Evolutionary conservation across 2,888 invertebrate genomes (phyloP), one percentile per base, ranked within the genome.

Genomic region (Ectemnius continuus): DNA sequence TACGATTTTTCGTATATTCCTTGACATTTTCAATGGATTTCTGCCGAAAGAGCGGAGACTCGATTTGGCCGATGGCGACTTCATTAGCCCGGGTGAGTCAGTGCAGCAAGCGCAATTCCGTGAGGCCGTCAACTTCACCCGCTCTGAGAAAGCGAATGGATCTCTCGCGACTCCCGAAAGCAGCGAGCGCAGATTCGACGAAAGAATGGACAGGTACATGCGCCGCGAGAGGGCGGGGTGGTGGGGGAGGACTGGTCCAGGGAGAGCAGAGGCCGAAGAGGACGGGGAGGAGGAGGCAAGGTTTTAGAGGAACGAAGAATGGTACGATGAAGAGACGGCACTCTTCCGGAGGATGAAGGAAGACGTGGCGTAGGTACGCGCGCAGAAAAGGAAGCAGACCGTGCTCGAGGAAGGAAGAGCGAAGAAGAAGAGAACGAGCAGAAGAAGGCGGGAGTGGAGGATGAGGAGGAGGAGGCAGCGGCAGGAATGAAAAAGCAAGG

Each of bases 181-280:
- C 36, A 79, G 74, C 81, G 81, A 82, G 72, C 69, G 73, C 72
- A 76, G 79, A 76, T 82, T 85, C 83, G 82, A 80, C 85, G 84
- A 87, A 87, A 87, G 84, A 87, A 86, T 84, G 83, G 85, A 79
- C 82, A 67, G 69, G 79, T 76, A 79, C 83, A 76, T 48, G 75
- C 70, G 36, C 71, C 74, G 79, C 65, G 63, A 36, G 36, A 73
- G 13, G 63, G 63, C 45, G 69, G 58, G 57, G 67, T 65, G 61
- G 62, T 1, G 5, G 18, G 58, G 20, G 62, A 63, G 28, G 52
- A 36, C 36, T 52, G 59, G 48, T 36, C 67, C 67, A 26, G 65
- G 36, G 8, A 18, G 69, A 36, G 67, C 57, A 59, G 23, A 36
- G 36, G 36, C 6, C 1, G 36, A 36, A 59, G 23, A 36, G 36